Evolutionary conservation across 2,888 invertebrate species (phyloP), one percentile per base, ranked within the genome.

Genomic region (Sinopyrophorus schimmeli): DNA sequence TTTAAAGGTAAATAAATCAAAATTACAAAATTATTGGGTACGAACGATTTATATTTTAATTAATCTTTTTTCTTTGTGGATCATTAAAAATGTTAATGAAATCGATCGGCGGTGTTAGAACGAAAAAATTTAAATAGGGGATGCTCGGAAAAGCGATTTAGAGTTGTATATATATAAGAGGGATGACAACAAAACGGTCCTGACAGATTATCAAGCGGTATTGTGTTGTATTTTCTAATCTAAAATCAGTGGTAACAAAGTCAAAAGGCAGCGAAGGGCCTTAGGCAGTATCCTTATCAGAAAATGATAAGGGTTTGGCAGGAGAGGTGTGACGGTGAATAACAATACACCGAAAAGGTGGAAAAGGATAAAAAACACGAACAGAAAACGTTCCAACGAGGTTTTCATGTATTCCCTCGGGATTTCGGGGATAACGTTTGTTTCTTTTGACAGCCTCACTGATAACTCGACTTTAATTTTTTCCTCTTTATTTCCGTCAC

Each of bases 251-350:
- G 37, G 44, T 47, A 54, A 54, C 49, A 43, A 50, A 50, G 42
- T 48, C 49, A 54, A 41, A 42, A 44, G 40, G 34, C 46, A 34
- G 37, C 34, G 41, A 39, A 30, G 35, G 49, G 49, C 41, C 46
- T 42, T 17, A 43, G 54, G 47, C 41, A 35, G 39, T 39, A 50
- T 50, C 46, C 47, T 54, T 54, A 54, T 54, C 54, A 42, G 34
- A 14, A 31, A 14, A 47, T 54, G 54, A 54, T 54, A 54, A 49
- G 54, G 54, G 54, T 54, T 47, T 50, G 54, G 49, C 54, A 50
- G 42, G 41, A 46, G 43, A 48, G 50, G 49, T 53, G 48, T 52
- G 42, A 40, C 43, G 44, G 28, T 32, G 48, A 44, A 51, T 51
- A 46, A 46, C 50, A 51, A 44, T 46, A 34, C 35, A n/a, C n/a